Conservation (phyloP, 2,113 vertebrate genomes). For the Ciconia stormi region DNA sequence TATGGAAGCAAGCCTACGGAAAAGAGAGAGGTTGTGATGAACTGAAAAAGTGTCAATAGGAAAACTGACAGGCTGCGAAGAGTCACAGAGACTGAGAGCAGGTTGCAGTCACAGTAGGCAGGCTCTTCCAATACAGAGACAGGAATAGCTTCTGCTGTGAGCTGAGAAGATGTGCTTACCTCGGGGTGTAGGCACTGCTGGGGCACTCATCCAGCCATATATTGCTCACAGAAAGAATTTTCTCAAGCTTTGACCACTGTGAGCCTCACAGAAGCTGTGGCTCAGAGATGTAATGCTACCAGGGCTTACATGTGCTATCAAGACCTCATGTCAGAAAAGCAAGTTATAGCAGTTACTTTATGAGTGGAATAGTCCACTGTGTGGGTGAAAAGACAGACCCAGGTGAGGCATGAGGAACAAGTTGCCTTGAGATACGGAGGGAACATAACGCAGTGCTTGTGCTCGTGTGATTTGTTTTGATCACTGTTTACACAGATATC, state of each 20-base stretch:
- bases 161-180: constrained; percentile 5
- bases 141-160: constrained; percentile 26
- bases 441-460: background rate
- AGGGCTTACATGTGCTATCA: background rate
- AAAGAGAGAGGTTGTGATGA: constrained; percentile 38
- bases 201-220: background rate
- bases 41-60: constrained; percentile 42
- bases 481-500: background rate
- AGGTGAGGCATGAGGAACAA: background rate
- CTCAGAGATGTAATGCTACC: background rate
- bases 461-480: background rate
- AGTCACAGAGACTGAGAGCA: constrained; percentile 49
- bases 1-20: constrained; percentile 12
- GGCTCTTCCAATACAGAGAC: constrained; percentile 6
- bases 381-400: background rate
- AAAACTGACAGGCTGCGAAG: constrained; percentile 66
- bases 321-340: background rate
- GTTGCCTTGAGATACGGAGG: background rate
- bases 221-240: background rate
- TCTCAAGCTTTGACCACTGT: background rate
- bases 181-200: background rate
- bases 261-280: background rate
- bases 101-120: constrained; percentile 39
- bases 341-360: background rate
- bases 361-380: background rate